These are phyloP conservation scores for Luperina testacea DNA, from an alignment of 2,888 invertebrate species.

Conservation along the genomic window DNA sequence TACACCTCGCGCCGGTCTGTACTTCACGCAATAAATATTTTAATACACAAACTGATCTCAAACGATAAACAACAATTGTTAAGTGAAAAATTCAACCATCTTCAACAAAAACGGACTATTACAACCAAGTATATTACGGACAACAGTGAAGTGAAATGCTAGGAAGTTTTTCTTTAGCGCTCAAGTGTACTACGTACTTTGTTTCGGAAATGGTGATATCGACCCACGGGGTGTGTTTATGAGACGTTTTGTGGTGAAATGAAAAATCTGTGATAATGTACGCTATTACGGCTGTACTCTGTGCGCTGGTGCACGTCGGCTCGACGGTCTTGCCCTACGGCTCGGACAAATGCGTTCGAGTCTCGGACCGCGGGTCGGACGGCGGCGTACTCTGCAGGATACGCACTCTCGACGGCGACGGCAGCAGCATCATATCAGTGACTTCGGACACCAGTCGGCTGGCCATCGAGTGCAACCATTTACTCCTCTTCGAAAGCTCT, in stretches of 20 bases:
- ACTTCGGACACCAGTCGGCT: constrained; percentile 93
- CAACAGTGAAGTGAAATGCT: constrained; percentile 88
- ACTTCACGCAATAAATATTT: constrained; percentile 86
- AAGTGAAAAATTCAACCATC: constrained; percentile 75
- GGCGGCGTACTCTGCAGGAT: constrained; percentile 92
- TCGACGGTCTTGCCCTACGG: constrained; percentile 89
- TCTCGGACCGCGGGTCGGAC: constrained; percentile 84
- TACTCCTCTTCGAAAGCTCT: constrained; percentile 94
- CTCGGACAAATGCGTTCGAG: constrained; percentile 87
- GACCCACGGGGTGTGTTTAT: constrained; percentile 90
- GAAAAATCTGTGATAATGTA: constrained; percentile 90
- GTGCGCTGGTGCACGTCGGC: constrained; percentile 89
- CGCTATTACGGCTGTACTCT: constrained; percentile 84
- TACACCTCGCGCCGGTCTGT: constrained; percentile 76
- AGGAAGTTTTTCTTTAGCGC: constrained; percentile 86
- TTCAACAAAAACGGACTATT: constrained; percentile 71
- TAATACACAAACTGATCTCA: constrained; percentile 83
- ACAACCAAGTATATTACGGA: constrained; percentile 71
- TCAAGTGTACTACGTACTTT: constrained; percentile 87
- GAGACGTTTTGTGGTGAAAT: constrained; percentile 89
- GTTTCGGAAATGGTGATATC: constrained; percentile 90
- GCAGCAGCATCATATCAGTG: constrained; percentile 91
- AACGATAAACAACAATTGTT: constrained; percentile 75
- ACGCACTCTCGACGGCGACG: constrained; percentile 92
- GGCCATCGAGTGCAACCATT: constrained; percentile 94